Conservation (phyloP, 2,113 vertebrate species). For the Campylomormyrus numenius region DNA sequence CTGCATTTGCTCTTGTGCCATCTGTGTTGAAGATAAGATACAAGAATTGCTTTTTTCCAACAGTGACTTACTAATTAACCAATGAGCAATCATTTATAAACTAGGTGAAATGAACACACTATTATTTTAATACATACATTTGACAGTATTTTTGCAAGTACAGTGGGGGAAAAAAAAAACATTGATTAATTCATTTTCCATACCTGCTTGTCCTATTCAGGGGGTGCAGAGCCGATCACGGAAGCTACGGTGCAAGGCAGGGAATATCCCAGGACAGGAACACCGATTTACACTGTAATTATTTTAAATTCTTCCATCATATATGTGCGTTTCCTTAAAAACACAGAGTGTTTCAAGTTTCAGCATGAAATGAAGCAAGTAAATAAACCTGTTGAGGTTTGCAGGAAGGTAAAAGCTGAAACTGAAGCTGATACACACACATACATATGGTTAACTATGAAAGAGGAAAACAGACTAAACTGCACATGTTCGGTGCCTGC, state of each 20-base stretch:
- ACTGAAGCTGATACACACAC: not conserved
- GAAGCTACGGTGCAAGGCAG: not conserved
- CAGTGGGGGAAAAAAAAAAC: not conserved
- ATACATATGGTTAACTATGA: not conserved
- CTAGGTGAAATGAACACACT: not conserved
- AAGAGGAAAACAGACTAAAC: not conserved
- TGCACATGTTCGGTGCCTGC: not conserved
- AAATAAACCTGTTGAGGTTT: not conserved
- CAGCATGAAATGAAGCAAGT: not conserved
- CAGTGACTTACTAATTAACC: not conserved
- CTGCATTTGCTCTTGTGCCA: not conserved
- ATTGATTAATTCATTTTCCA: not conserved
- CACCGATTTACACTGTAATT: not conserved
- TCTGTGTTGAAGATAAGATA: not conserved
- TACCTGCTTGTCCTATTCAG: not conserved
- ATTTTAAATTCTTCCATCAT: not conserved
- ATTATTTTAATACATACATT: not conserved
- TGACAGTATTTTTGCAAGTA: not conserved
- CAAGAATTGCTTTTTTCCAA: not conserved
- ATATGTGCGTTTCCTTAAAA: not conserved
- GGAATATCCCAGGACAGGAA: not conserved
- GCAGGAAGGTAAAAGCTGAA: not conserved
- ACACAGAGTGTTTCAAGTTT: not conserved
- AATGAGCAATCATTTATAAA: not conserved
- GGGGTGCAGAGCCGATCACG: not conserved